Base-by-base conservation (phyloP, 2,888 invertebrate genomes). In the Sphaerophoria rueppellii region DNA sequence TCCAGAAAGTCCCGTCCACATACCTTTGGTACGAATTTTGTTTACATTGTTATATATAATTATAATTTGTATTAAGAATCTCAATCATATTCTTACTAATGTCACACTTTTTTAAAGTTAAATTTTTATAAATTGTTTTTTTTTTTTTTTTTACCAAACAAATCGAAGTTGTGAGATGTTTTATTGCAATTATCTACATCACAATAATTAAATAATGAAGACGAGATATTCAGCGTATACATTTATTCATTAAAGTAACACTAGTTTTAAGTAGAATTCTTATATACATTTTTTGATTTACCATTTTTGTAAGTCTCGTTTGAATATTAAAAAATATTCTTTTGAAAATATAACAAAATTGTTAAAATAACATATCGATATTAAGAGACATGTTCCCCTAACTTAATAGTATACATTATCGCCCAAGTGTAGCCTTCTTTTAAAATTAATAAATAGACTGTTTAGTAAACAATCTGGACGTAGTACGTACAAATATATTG, bases 1-100 rank as follows among this genome's bases (percentile, higher is more conserved):
- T 77, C 77, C 69, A 82, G 54, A 50, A 6, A 72, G 61, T 54
- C 82, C 82, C 82, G 82, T 82, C 77, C 77, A 71, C 11, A 46
- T 58, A 48, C 54, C 70, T 46, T 37, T 37, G 3, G 50, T 40
- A 67, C 37, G 6, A 54, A 67, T 67, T 4, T 52, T 24, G 24
- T 24, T 24, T 24, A 24, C 24, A 2, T 24, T 24, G 24, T 34
- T 34, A 34, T 24, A 60, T 24, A 7, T 11, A 5, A 60, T 61
- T 9, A 32, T 43, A 34, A 4, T 54, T 50, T 37, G 35, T 2
- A 12, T 16, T 48, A 12, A 35, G 50, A 65, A 72, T 72, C 72
- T 63, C 72, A 63, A 72, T 16, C 58, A 65, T n/a, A 61, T 70
- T 43, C 12, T 11, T 46, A 55, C 35, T 55, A 46, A 63, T 57